Conservation (phyloP, 35 echinoderm and acorn worm genomes). For the Lytechinus variegatus region DNA sequence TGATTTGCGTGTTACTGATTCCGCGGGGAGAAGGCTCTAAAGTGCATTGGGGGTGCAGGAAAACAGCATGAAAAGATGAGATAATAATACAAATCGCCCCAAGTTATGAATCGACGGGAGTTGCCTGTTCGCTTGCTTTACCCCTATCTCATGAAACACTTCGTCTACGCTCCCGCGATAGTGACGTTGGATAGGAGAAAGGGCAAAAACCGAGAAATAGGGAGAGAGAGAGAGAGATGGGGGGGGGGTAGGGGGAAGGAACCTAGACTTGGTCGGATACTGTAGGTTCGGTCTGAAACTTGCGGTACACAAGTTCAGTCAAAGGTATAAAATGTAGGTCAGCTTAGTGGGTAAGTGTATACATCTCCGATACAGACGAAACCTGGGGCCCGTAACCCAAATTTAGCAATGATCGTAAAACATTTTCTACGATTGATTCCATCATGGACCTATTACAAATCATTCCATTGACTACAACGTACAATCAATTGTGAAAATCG, state of each 20-base stretch:
- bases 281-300: background rate
- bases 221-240: background rate
- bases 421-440: no score
- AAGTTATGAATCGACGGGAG: constrained; percentile 34
- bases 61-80: constrained; percentile 44
- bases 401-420: no score
- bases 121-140: background rate
- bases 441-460: no score
- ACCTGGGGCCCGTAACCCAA: no score
- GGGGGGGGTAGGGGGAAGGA: background rate
- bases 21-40: background rate
- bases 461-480: no score
- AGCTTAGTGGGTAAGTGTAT: background rate
- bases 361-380: background rate
- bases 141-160: background rate
- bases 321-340: background rate
- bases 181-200: background rate
- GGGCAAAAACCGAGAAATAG: background rate
- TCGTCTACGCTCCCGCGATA: background rate
- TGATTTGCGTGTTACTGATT: constrained; percentile 34
- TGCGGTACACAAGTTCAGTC: background rate
- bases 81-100: constrained; percentile 44
- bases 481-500: no score
- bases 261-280: background rate
- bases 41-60: constrained; percentile 36